Evolutionary conservation across 1,140 invertebrate genomes (phyloP), one percentile per base, ranked within the genome.

Genomic region (Zophobas morio): DNA sequence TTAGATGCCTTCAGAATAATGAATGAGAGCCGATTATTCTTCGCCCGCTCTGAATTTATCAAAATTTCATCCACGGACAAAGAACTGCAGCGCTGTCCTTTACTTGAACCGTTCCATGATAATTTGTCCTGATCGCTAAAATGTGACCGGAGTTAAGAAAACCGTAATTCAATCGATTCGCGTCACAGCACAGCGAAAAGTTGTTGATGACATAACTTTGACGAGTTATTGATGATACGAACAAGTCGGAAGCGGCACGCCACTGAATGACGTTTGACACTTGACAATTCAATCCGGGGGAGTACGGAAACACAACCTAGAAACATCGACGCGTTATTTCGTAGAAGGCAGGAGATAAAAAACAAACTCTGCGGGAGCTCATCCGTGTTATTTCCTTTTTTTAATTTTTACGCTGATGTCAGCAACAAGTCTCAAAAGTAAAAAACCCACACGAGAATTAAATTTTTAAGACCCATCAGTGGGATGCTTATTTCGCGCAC

Each of bases 71-170:
- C 36, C 80, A 81, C 80, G 78, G 42, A 60, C 74, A 60, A 57
- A 47, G 74, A 79, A 60, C 72, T 76, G 47, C 78, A 76, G 78
- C 76, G 60, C 39, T 42, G 37, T 66, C 60, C 72, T 79, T 40
- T 80, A 79, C 78, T 81, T 81, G 79, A 4, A 75, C 73, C 74
- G 53, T 80, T 80, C 77, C 75, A 76, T 78, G 76, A 75, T 78
- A 80, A 79, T 78, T 79, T 79, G 76, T 47, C 70, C 78, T 80
- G 78, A 81, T 81, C 80, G 80, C 70, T 53, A 63, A 78, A 79
- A 81, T 81, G 80, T 81, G 80, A 81, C 80, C 63, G 49, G 80
- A 60, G 60, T 78, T 49, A 66, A 70, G 80, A 79, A 81, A 49
- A 56, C 70, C 33, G 6, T 40, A 51, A 66, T 36, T 54, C 49